phyloP scores from a whole-genome alignment of 2,888 invertebrate species.

The Tetanocera ferruginea region DNA sequence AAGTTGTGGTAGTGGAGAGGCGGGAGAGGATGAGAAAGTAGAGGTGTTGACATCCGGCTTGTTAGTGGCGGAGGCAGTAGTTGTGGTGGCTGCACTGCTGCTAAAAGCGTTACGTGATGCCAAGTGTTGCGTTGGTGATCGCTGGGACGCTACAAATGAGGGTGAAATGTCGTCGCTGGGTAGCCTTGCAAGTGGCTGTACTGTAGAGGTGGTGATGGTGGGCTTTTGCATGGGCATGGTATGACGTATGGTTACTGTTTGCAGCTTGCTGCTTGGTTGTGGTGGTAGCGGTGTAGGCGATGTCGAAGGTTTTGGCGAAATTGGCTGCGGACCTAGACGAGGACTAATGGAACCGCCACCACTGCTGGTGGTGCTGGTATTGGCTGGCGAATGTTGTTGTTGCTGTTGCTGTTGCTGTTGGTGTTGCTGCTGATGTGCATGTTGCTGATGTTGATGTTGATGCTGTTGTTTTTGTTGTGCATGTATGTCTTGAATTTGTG shows the following conservation, averaged over 20 bases:
- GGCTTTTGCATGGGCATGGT: slow-evolving; percentile 67
- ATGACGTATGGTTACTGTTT: slow-evolving; percentile 65
- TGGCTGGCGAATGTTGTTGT: slow-evolving; percentile 22
- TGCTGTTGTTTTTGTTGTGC: slow-evolving; percentile 65
- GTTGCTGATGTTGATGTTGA: slow-evolving; percentile 56
- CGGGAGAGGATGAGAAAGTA: slow-evolving; percentile 37
- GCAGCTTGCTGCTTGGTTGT: slow-evolving; percentile 53
- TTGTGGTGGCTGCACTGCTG: slow-evolving; percentile 19
- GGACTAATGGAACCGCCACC: slow-evolving; percentile 34
- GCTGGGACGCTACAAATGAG: slow-evolving; percentile 20
- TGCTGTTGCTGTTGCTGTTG: slow-evolving; percentile 25
- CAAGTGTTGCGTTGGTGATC: slow-evolving; percentile 24
- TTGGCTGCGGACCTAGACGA: slow-evolving; percentile 46
- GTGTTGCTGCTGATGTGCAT: slow-evolving; percentile 51
- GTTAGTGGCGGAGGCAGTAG: slow-evolving; percentile 40
- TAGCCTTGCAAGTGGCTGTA: slow-evolving; percentile 64
- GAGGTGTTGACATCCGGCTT: slow-evolving; percentile 41
- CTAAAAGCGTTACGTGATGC: not conserved
- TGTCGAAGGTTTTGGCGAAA: slow-evolving; percentile 46
- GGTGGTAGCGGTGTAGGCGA: slow-evolving; percentile 52
- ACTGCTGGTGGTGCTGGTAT: slow-evolving; percentile 17
- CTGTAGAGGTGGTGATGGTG: slow-evolving; percentile 66
- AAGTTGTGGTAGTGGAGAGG: slow-evolving; percentile 62
- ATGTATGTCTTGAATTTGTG: slow-evolving; percentile 67
- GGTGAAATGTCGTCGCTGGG: slow-evolving; percentile 45